Conservation (phyloP, 2,888 invertebrate genomes). For the Zelleria hepariella region DNA sequence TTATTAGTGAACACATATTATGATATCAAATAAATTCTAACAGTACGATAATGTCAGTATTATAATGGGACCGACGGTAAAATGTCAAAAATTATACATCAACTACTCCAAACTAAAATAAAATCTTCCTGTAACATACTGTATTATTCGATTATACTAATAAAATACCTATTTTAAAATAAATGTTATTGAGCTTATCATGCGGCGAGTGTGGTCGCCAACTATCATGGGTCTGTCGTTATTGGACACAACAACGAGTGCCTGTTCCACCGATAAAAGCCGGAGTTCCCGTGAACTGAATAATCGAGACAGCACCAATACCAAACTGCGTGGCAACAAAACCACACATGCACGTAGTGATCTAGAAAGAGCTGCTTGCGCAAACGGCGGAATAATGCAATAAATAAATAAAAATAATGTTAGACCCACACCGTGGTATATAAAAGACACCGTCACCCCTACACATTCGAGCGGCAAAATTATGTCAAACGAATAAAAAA, state of each 20-base stretch:
- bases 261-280: slow-evolving; percentile 15
- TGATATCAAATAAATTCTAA: no score
- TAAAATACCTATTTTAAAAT: neutral
- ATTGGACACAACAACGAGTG: slow-evolving; percentile 11
- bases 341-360: neutral
- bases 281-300: slow-evolving; percentile 1
- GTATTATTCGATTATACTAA: no score
- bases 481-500: slow-evolving; percentile 55
- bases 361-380: neutral
- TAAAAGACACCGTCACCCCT: slow-evolving; percentile 15
- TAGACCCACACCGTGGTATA: neutral
- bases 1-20: no score
- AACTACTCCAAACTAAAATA: no score
- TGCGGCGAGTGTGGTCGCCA: slow-evolving; percentile 9
- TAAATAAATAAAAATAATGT: neutral
- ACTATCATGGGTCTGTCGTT: slow-evolving; percentile 13
- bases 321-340: neutral
- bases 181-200: slow-evolving; percentile 13
- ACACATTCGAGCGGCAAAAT: slow-evolving; percentile 43
- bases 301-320: neutral
- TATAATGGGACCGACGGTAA: no score
- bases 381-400: neutral
- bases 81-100: no score
- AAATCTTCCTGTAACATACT: no score
- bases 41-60: no score